Base-by-base conservation (phyloP, 2,888 invertebrate species). In the Campoplex capitator region DNA sequence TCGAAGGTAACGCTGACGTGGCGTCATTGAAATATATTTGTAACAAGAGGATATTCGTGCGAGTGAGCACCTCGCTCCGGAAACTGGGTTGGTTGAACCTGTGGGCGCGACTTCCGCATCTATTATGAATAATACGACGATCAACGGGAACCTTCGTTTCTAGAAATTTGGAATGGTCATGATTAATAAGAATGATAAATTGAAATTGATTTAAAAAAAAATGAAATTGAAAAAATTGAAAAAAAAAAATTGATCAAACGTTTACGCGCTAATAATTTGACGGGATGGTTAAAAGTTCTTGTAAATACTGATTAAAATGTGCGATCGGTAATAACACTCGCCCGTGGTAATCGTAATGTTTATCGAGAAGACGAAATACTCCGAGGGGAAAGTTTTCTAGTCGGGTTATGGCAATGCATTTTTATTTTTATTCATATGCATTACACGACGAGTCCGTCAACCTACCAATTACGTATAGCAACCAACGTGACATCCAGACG, bases 21-120 rank as follows among this genome's bases (percentile, higher is more conserved):
- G 56, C 67, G 32, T 68, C 51, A 54, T 38, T 67, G 38, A 67
- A 35, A 56, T 71, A 9, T n/a, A 45, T 28, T 16, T 13, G 51
- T 67, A 80, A 83, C 80, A 35, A 77, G 85, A 89, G 92, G 91
- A 91, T 92, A 89, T 90, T 89, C 91, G 89, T 89, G 84, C 90
- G 90, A 91, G 88, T 89, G 91, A 89, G 85, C 89, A 88, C 75
- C 89, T 62, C 89, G 73, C 79, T 86, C 91, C 92, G 93, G 93
- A 93, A 91, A 81, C 86, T 81, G 79, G 83, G 88, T 88, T 89
- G 89, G 88, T 54, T 89, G 91, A 89, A 88, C 84, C 87, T 88
- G 75, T 88, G 88, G 89, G 88, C 86, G 89, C 81, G 88, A 89
- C 90, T 86, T 90, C 90, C 92, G 91, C 89, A 89, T 91, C 85